Conservation (phyloP, 2,888 invertebrate genomes). For the Acanthosepion lycidas region DNA sequence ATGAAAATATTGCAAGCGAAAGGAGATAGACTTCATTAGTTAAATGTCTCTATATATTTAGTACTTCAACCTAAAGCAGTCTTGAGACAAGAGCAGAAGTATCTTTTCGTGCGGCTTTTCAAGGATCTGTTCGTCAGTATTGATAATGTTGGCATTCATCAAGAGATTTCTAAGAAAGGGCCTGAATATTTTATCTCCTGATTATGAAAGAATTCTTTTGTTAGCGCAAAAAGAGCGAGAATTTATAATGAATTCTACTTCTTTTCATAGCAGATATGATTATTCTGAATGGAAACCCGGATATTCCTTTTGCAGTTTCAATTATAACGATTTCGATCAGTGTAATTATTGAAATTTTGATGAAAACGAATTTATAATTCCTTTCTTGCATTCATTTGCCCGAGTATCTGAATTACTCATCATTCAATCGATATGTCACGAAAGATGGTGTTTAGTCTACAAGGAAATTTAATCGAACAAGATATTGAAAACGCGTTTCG, state of each 20-base stretch:
- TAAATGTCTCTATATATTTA: too few relatives aligned
- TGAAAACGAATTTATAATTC: neutral
- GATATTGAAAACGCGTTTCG: neutral
- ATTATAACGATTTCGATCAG: neutral
- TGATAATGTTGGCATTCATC: neutral
- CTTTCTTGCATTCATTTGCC: neutral
- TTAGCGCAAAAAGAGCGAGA: neutral
- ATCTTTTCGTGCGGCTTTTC: neutral
- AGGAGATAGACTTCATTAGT: too few relatives aligned
- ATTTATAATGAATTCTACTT: neutral
- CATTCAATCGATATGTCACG: neutral
- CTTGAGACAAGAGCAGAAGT: neutral
- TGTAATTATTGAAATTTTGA: neutral
- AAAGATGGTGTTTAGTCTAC: neutral
- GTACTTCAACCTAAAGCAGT: neutral
- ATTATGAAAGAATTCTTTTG: neutral
- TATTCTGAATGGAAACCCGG: neutral
- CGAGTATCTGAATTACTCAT: neutral
- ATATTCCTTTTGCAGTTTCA: neutral
- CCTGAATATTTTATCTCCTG: neutral
- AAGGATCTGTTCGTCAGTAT: neutral
- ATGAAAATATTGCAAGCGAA: too few relatives aligned
- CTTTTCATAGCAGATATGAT: neutral
- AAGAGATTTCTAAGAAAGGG: neutral
- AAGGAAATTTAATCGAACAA: neutral